Evolutionary conservation across 1,140 invertebrate genomes (phyloP), one percentile per base, ranked within the genome.

Genomic region (Macrostomum lignano): DNA sequence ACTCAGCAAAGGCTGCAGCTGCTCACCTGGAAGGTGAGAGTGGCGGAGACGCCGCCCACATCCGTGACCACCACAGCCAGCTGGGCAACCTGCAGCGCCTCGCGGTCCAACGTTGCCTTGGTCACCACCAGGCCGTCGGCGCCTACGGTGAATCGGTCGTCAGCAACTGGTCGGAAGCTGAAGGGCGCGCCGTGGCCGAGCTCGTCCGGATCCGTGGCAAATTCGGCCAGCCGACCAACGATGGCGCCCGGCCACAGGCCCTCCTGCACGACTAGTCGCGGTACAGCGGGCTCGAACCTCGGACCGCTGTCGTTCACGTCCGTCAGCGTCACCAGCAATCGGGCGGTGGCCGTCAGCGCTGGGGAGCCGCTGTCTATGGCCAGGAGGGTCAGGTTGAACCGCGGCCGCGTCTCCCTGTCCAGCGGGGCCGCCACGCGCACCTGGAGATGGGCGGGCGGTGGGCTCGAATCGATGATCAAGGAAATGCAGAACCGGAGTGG

Each of bases 251-350:
- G n/a, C n/a, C n/a, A n/a, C n/a, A n/a, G n/a, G n/a, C n/a, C n/a
- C 60, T 93, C 82, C 23, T 65, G 65, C 1, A 88, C 67, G 40
- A 71, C 69, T 0, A 73, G 78, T 19, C 68, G 55, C 48, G 78
- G 84, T 7, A 71, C 60, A 22, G 68, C 66, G 0, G 69, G 53
- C 33, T 72, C 68, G 45, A 93, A 81, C 3, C 68, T 51, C 1
- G 82, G 82, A 0, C 73, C 75, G 49, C 88, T 91, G 42, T 93
- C 84, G 51, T 91, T 91, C 6, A 86, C 65, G 52, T 93, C 82
- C 2, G 67, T 49, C 14, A 86, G 65, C 48, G 76, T 71, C 24
- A 88, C 65, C n/a, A n/a, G n/a, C n/a, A n/a, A n/a, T 42, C 72
- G 70, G 1, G 86, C 65, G n/a, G 7, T 24, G 3, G n/a, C n/a